Percentiles rank a stretch among this genome's conserved stretches.
These are phyloP conservation scores for Myotis vivesi DNA, from an alignment of 2,797 vertebrate genomes.

Conservation along the genomic window DNA sequence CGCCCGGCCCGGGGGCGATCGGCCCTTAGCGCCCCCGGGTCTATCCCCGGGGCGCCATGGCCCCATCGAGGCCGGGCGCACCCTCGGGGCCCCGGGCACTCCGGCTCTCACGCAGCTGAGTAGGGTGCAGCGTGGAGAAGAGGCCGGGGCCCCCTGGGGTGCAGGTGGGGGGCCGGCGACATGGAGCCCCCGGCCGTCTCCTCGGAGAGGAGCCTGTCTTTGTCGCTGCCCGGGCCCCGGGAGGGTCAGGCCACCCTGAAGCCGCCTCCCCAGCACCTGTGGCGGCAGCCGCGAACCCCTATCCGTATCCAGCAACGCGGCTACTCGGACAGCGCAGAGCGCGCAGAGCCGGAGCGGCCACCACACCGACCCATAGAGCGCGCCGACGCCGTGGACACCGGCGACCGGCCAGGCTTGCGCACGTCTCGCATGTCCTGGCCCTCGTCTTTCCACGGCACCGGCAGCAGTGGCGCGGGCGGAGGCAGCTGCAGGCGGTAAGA, in stretches of 20 bases:
- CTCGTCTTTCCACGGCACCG: slow-evolving; percentile 94
- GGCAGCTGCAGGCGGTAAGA: slow-evolving; percentile 90
- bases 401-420: slow-evolving; percentile 93
- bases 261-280: slow-evolving; percentile 95
- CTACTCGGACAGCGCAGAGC: slow-evolving; percentile 90
- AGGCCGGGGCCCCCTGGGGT: slow-evolving; percentile 42
- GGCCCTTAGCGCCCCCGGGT: slow-evolving; percentile 68
- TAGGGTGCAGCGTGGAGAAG: slow-evolving; percentile 21
- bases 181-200: slow-evolving; percentile 92
- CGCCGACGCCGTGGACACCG: slow-evolving; percentile 94
- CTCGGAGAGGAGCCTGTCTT: slow-evolving; percentile 93
- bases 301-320: slow-evolving; percentile 97
- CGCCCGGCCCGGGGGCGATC: slow-evolving; percentile 62
- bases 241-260: slow-evolving; percentile 93
- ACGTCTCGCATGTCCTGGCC: slow-evolving; percentile 98
- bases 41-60: slow-evolving; percentile 74
- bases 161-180: slow-evolving; percentile 79
- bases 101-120: slow-evolving; percentile 45
- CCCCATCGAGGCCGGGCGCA: slow-evolving; percentile 64
- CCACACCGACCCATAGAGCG: slow-evolving; percentile 94
- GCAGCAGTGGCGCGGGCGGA: slow-evolving; percentile 87
- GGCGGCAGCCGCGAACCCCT: slow-evolving; percentile 95
- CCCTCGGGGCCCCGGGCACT: slow-evolving; percentile 28
- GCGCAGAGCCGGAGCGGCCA: slow-evolving; percentile 84
- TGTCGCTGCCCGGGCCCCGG: slow-evolving; percentile 92